These are phyloP conservation scores for Anguilla anguilla DNA, from an alignment of 2,797 vertebrate genomes.

Conservation along the genomic window DNA sequence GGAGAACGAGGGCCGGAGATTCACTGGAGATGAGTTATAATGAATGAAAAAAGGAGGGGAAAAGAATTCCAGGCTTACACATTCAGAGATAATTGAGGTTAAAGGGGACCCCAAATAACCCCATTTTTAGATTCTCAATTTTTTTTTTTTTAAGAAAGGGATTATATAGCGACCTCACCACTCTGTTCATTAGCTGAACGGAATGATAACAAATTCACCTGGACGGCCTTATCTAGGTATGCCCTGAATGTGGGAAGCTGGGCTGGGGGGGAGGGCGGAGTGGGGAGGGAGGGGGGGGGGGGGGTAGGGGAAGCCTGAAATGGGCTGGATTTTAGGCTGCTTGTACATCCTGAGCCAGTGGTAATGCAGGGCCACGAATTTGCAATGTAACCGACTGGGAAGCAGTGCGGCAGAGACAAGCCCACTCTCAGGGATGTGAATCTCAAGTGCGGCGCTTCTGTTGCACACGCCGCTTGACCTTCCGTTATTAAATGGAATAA, in stretches of 20 bases:
- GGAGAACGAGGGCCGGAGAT: conserved; percentile 17
- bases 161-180: neutral
- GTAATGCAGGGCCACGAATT: neutral
- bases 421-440: neutral
- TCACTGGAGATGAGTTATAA: neutral
- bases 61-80: neutral
- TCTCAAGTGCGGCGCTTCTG: neutral
- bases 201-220: conserved; percentile 3
- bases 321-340: neutral
- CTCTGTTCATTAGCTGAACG: conserved; percentile 1
- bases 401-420: neutral
- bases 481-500: neutral
- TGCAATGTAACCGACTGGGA: neutral
- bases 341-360: neutral
- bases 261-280: neutral
- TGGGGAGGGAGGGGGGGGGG: neutral
- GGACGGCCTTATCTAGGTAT: neutral
- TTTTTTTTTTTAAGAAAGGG: neutral
- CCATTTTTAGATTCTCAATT: conserved; percentile 15
- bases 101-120: conserved; percentile 13
- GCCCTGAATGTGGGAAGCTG: neutral
- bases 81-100: conserved; percentile 16
- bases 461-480: neutral
- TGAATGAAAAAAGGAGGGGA: neutral
- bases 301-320: neutral